These are phyloP conservation scores for Molossus molossus DNA, from an alignment of 2,797 vertebrate genomes.

Conservation along the genomic window DNA sequence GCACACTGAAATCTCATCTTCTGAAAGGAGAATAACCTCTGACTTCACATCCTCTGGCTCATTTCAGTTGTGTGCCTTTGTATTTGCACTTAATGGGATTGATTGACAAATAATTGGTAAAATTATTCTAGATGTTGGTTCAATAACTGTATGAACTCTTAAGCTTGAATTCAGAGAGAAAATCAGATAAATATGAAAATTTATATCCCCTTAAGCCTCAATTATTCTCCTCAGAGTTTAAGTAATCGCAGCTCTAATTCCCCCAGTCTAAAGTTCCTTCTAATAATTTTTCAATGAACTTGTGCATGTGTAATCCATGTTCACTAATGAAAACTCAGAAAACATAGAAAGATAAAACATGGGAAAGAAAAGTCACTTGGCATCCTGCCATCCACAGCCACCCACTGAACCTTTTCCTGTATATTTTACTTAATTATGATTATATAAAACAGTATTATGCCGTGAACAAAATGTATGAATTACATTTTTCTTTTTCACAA, in stretches of 20 bases:
- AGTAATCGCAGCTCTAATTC: constrained; percentile 38
- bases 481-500: constrained; percentile 23
- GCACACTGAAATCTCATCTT: background rate
- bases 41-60: background rate
- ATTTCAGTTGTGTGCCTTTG: background rate
- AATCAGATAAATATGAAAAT: constrained; percentile 57
- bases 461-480: background rate
- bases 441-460: background rate
- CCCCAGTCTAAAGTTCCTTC: background rate
- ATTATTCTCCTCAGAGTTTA: constrained; percentile 41
- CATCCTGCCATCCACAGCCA: background rate
- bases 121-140: constrained; percentile 22
- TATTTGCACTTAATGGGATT: background rate
- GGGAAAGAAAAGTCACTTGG: background rate
- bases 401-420: background rate
- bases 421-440: constrained; percentile 47
- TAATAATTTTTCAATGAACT: background rate
- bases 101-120: constrained; percentile 32
- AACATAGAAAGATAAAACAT: background rate
- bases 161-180: constrained; percentile 49
- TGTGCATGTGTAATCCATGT: background rate
- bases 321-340: background rate
- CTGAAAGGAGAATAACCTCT: background rate
- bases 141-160: constrained; percentile 14
- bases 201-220: constrained; percentile 39